phyloP scores from a whole-genome alignment of 2,888 invertebrate species.

The Calameuta idolon region DNA sequence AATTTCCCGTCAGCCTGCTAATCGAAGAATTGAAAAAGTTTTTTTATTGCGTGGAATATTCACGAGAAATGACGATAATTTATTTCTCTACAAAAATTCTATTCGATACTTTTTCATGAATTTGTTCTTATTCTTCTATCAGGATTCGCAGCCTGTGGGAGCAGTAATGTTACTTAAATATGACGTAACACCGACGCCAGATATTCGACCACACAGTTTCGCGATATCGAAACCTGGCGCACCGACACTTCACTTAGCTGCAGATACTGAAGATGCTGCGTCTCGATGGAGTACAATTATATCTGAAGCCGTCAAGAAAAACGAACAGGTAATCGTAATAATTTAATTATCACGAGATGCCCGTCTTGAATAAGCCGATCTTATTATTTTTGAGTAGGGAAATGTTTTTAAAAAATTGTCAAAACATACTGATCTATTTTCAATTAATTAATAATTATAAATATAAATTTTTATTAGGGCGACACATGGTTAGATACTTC shows the following conservation, averaged over 20 bases:
- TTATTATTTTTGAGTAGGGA: background rate
- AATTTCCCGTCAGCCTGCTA: no score
- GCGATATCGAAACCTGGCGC: conserved; percentile 79
- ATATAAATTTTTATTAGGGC: conserved; percentile 53
- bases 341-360: background rate
- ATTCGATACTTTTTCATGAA: background rate
- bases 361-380: background rate
- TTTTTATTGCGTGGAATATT: background rate
- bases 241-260: conserved; percentile 82
- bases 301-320: conserved; percentile 81
- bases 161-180: conserved; percentile 90
- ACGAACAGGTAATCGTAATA: conserved; percentile 71
- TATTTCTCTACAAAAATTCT: background rate
- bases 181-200: conserved; percentile 75
- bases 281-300: conserved; percentile 84
- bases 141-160: conserved; percentile 91
- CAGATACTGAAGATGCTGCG: conserved; percentile 79
- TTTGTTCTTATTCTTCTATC: conserved; percentile 15
- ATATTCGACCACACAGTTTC: conserved; percentile 79
- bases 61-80: background rate
- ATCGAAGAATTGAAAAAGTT: background rate
- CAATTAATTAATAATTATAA: background rate
- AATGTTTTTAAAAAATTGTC: background rate
- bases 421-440: background rate
- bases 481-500: conserved; percentile 82